A percentile compares a stretch with the other conserved stretches of the same genome.
These are phyloP conservation scores for Drosophila neocordata DNA, from an alignment of 1,140 invertebrate genomes.

Conservation along the genomic window DNA sequence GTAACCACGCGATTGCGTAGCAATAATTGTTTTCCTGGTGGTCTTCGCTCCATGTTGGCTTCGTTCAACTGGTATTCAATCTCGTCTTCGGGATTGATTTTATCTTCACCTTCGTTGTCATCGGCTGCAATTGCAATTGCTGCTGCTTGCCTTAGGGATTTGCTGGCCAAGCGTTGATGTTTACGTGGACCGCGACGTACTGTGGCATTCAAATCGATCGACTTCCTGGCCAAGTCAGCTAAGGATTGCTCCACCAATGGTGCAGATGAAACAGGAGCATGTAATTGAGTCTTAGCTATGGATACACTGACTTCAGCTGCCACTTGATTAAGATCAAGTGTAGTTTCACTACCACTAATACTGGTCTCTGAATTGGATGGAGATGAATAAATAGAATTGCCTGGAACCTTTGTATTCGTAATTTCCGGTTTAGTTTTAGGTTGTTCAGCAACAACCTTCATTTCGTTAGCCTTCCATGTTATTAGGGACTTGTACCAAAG, in stretches of 20 bases:
- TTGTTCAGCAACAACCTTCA: neutral
- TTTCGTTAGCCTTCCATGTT: neutral
- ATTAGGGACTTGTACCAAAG: slow-evolving; percentile 24
- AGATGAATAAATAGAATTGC: neutral
- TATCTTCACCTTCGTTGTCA: neutral
- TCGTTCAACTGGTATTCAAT: neutral
- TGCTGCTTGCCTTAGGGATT: neutral
- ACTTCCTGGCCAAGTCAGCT: slow-evolving; percentile 23
- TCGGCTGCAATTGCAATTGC: neutral
- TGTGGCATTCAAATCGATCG: neutral
- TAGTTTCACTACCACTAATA: neutral
- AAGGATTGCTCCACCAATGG: slow-evolving; percentile 5
- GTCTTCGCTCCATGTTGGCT: neutral
- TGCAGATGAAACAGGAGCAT: neutral
- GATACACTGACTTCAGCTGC: neutral
- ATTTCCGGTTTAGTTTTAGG: neutral
- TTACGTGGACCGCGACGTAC: neutral
- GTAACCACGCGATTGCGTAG: neutral
- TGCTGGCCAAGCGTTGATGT: neutral
- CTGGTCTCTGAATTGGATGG: neutral
- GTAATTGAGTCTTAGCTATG: neutral
- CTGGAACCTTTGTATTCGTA: neutral
- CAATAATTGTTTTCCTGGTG: neutral
- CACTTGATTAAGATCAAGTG: neutral
- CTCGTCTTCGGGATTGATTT: neutral